phyloP scores from a whole-genome alignment of 2,797 vertebrate species.

The Psittacula derbiana region DNA sequence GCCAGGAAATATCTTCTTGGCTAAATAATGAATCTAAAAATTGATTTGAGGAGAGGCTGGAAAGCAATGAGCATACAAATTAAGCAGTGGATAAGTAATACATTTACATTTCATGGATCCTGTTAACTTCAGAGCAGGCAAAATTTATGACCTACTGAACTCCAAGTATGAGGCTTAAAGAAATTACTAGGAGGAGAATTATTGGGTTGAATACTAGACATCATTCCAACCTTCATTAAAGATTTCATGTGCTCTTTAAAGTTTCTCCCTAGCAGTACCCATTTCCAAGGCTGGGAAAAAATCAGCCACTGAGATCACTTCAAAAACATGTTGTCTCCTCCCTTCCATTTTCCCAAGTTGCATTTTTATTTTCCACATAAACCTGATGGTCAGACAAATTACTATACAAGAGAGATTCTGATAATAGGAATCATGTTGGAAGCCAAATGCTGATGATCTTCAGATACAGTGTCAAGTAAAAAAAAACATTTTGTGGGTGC shows the following conservation, averaged over 20 bases:
- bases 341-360: neutral
- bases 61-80: conserved; percentile 64
- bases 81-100: conserved; percentile 45
- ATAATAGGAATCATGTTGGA: neutral
- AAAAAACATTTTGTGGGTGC: neutral
- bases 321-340: conserved; percentile 18
- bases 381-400: conserved; percentile 4
- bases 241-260: conserved; percentile 28
- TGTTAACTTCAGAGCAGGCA: conserved; percentile 48
- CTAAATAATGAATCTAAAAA: conserved; percentile 62
- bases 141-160: conserved; percentile 65
- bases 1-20: conserved; percentile 47
- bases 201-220: conserved; percentile 37
- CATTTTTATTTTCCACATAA: conserved; percentile 33
- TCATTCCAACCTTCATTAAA: conserved; percentile 27
- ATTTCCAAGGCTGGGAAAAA: conserved; percentile 17
- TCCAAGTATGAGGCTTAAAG: conserved; percentile 33
- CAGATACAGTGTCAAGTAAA: neutral
- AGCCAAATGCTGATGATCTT: conserved; percentile 7
- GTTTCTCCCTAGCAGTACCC: neutral
- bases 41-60: conserved; percentile 60
- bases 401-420: neutral
- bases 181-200: conserved; percentile 58
- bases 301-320: conserved; percentile 9
- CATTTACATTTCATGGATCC: conserved; percentile 45